Evolutionary conservation across 2,113 vertebrate genomes (phyloP).

Genomic region (Elanus axillaris): DNA sequence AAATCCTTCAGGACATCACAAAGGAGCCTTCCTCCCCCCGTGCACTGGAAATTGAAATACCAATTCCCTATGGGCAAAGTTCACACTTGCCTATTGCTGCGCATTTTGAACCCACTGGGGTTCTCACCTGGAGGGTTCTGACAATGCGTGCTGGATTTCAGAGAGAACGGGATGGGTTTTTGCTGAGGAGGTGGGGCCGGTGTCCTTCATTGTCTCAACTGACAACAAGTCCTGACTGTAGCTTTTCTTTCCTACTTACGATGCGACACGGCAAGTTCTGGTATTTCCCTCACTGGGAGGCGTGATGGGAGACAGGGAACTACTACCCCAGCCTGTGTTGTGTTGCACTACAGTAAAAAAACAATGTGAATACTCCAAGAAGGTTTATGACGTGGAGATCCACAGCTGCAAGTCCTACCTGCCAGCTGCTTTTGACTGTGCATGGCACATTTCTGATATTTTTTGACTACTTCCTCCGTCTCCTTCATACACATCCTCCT

Average conservation of each 20-base stretch:
- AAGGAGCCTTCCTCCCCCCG: neutral
- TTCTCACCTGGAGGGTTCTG: neutral
- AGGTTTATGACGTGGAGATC: neutral
- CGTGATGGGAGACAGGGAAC: neutral
- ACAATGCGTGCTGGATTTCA: neutral
- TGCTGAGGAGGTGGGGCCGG: neutral
- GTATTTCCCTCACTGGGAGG: neutral
- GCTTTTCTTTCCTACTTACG: neutral
- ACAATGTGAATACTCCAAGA: neutral
- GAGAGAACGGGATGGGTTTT: neutral
- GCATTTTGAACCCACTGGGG: neutral
- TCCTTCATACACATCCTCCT: neutral
- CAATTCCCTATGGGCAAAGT: neutral
- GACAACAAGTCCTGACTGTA: conserved; percentile 45
- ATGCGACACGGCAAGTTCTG: neutral
- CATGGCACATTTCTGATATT: neutral
- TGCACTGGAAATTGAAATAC: neutral
- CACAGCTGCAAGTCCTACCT: conserved; percentile 30
- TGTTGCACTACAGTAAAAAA: neutral
- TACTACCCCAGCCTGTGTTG: neutral
- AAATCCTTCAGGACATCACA: neutral
- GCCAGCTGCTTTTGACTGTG: neutral
- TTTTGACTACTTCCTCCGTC: neutral
- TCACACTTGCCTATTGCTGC: conserved; percentile 6
- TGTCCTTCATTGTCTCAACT: conserved; percentile 24